These are phyloP conservation scores for Capromys pilorides DNA, from an alignment of 2,797 vertebrate species.

Conservation along the genomic window DNA sequence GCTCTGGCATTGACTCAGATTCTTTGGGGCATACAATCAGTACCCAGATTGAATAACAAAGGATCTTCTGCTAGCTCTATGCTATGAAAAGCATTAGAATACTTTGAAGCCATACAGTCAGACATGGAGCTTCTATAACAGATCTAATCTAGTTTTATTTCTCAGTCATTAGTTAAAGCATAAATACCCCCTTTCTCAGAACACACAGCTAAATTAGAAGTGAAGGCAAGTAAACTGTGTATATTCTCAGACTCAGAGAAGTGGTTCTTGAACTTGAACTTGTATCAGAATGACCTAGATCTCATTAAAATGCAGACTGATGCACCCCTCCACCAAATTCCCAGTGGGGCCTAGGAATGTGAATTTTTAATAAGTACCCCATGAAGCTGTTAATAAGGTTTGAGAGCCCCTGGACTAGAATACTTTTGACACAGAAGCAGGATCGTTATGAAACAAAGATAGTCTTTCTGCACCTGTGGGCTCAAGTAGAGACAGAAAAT, in stretches of 20 bases:
- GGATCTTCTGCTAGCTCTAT: neutral
- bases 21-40: neutral
- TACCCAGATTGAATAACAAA: conserved; percentile 19
- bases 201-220: neutral
- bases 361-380: neutral
- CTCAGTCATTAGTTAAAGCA: neutral
- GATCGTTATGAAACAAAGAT: neutral
- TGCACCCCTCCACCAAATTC: neutral
- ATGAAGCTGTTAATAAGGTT: neutral
- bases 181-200: neutral
- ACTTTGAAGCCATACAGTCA: conserved; percentile 6
- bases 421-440: neutral
- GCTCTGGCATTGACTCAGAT: neutral
- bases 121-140: neutral
- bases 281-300: neutral
- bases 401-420: neutral
- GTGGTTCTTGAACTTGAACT: neutral
- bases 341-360: neutral
- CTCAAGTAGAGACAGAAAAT: neutral
- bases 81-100: neutral
- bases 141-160: neutral
- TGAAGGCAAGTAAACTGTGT: neutral
- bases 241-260: neutral
- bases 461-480: neutral
- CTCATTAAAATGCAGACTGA: neutral